These are phyloP conservation scores for Meganola albula DNA, from an alignment of 2,888 invertebrate species.

Conservation along the genomic window DNA sequence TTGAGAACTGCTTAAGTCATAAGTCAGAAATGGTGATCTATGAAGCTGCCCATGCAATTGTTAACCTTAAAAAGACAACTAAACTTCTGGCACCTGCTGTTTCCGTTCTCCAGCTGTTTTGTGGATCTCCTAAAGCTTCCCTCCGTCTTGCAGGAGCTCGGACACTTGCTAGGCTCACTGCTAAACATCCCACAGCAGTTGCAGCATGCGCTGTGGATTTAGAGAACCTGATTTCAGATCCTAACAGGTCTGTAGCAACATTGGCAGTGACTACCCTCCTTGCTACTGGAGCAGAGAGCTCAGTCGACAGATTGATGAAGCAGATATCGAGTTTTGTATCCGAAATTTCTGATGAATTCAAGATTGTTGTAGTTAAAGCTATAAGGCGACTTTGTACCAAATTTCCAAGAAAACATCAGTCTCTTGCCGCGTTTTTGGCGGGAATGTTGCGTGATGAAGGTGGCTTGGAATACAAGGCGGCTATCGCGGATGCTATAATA, in stretches of 20 bases:
- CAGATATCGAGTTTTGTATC: slow-evolving; percentile 99
- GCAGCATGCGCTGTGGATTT: slow-evolving; percentile 98
- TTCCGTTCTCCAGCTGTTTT: slow-evolving; percentile 96
- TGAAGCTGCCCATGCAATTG: slow-evolving; percentile 98
- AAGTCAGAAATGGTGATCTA: slow-evolving; percentile 99
- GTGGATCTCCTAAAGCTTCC: slow-evolving; percentile 97
- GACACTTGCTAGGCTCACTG: slow-evolving; percentile 96
- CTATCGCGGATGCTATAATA: slow-evolving; percentile 98
- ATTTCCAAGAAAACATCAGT: slow-evolving; percentile 97
- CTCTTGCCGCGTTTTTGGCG: slow-evolving; percentile 97
- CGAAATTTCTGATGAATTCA: slow-evolving; percentile 99
- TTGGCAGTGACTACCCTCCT: slow-evolving; percentile 98
- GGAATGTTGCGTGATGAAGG: slow-evolving; percentile 98
- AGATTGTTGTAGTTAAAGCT: slow-evolving; percentile 98
- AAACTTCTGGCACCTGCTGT: slow-evolving; percentile 96
- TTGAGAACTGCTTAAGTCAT: slow-evolving; percentile 95
- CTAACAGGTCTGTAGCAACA: slow-evolving; percentile 98
- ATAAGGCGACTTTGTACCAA: slow-evolving; percentile 93
- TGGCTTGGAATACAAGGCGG: slow-evolving; percentile 98
- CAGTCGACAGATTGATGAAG: slow-evolving; percentile 99
- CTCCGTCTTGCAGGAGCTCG: slow-evolving; percentile 98
- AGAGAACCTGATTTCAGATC: slow-evolving; percentile 98
- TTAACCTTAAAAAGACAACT: slow-evolving; percentile 90
- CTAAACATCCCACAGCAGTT: slow-evolving; percentile 96
- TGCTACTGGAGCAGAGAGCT: slow-evolving; percentile 98